Percentiles rank a stretch among this genome's conserved stretches.
Evolutionary conservation across 2,888 invertebrate genomes (phyloP).

Genomic region (Idaea dimidiata): DNA sequence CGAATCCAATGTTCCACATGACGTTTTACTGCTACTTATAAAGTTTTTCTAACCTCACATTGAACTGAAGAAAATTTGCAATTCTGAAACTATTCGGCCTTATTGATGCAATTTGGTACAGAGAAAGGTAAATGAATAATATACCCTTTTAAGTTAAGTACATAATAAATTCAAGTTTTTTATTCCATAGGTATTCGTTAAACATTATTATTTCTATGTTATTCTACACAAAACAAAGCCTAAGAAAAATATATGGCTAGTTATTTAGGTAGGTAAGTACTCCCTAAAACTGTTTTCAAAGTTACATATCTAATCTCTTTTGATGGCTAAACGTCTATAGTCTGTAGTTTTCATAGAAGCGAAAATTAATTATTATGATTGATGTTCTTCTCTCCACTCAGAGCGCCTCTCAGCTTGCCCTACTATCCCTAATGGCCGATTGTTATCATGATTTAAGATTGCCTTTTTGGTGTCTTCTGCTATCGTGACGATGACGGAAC

Average conservation of each 20-base stretch:
- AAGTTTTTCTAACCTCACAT: not conserved
- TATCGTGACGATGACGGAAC: not conserved
- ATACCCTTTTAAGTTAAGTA: no score
- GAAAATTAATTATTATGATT: conserved; percentile 1
- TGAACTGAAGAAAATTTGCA: not conserved
- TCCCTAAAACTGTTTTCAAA: not conserved
- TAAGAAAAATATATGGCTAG: no score
- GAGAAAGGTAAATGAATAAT: no score
- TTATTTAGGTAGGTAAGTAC: no score
- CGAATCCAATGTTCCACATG: not conserved
- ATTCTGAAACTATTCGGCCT: not conserved
- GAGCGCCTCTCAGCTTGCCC: not conserved
- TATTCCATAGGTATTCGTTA: no score
- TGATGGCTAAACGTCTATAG: not conserved
- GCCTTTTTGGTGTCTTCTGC: not conserved
- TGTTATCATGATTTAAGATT: conserved; percentile 1
- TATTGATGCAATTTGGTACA: no score
- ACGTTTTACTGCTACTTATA: not conserved
- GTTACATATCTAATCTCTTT: not conserved
- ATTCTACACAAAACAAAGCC: no score
- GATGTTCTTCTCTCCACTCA: not conserved
- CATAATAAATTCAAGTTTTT: no score
- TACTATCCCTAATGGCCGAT: not conserved
- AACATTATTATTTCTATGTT: no score
- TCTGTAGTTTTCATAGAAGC: not conserved